phyloP scores from a whole-genome alignment of 1,140 invertebrate genomes.

The Linepithema humile region DNA sequence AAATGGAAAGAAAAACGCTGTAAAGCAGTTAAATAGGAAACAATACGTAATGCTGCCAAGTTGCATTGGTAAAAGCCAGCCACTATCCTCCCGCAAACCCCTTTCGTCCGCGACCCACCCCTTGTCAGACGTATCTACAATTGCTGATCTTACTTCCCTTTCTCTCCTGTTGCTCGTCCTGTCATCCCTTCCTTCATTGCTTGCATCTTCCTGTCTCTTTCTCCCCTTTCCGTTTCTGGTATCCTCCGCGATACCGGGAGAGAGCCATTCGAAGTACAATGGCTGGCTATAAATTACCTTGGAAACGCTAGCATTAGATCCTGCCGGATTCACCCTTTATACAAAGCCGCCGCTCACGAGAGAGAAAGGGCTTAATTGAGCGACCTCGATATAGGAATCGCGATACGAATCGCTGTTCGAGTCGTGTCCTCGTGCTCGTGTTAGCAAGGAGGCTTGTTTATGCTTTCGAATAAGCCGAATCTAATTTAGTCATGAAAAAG shows the following conservation, averaged over 20 bases:
- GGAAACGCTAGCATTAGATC: constrained; percentile 74
- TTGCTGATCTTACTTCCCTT: constrained; percentile 17
- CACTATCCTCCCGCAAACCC: background rate
- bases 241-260: constrained; percentile 40
- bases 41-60: constrained; percentile 67
- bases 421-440: background rate
- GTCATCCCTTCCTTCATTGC: background rate
- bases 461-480: background rate
- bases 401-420: constrained; percentile 35
- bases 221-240: constrained; percentile 17
- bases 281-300: constrained; percentile 69
- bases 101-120: background rate
- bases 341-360: constrained; percentile 55
- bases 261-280: constrained; percentile 69
- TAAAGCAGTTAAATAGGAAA: constrained; percentile 69
- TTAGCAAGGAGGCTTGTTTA: too few species aligned
- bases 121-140: constrained; percentile 40
- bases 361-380: constrained; percentile 65
- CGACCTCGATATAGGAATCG: constrained; percentile 63
- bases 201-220: background rate
- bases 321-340: constrained; percentile 73
- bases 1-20: constrained; percentile 50
- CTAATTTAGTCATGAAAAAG: background rate
- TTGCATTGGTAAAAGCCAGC: constrained; percentile 55
- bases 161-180: constrained; percentile 10